Percentiles rank a stretch among this genome's conserved stretches.
phyloP scores from a whole-genome alignment of 2,113 vertebrate genomes.

The Pseudorhombus dupliciocellatus region DNA sequence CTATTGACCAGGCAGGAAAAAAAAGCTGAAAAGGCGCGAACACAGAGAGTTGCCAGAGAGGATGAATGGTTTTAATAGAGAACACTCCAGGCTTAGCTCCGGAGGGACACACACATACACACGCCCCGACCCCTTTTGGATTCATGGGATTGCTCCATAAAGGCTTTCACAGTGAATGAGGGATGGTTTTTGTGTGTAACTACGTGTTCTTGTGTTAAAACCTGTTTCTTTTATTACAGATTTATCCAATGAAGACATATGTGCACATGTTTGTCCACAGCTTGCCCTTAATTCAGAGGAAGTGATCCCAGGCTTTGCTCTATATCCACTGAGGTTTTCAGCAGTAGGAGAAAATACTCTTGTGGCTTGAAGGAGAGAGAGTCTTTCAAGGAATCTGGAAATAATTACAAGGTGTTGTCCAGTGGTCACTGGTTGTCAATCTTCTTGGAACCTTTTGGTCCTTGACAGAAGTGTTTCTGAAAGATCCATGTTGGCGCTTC shows the following conservation, averaged over 20 bases:
- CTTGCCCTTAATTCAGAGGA: background rate
- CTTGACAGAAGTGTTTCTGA: background rate
- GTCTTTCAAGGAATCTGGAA: conserved; percentile 14
- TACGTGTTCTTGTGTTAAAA: background rate
- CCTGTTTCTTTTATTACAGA: background rate
- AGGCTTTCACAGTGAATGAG: conserved; percentile 47
- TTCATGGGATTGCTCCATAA: conserved; percentile 53
- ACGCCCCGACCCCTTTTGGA: conserved; percentile 35
- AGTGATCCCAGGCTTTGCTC: background rate
- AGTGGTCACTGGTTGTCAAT: background rate
- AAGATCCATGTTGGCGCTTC: conserved; percentile 1
- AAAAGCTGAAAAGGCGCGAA: conserved; percentile 43
- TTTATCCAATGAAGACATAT: background rate
- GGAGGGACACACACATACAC: conserved; percentile 23
- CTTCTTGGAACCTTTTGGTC: background rate
- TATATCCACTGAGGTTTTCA: too few relatives aligned
- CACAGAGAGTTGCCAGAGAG: conserved; percentile 53
- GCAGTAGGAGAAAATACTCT: conserved; percentile 8
- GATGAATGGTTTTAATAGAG: conserved; percentile 71
- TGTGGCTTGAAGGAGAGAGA: conserved; percentile 3
- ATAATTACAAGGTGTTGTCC: background rate
- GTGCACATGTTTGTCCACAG: background rate
- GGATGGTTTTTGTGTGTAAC: conserved; percentile 36
- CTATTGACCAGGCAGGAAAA: conserved; percentile 41
- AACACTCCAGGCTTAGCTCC: conserved; percentile 57